Evolutionary conservation across 2,797 vertebrate genomes (phyloP).

Genomic region (Ctenosaura bakeri): DNA sequence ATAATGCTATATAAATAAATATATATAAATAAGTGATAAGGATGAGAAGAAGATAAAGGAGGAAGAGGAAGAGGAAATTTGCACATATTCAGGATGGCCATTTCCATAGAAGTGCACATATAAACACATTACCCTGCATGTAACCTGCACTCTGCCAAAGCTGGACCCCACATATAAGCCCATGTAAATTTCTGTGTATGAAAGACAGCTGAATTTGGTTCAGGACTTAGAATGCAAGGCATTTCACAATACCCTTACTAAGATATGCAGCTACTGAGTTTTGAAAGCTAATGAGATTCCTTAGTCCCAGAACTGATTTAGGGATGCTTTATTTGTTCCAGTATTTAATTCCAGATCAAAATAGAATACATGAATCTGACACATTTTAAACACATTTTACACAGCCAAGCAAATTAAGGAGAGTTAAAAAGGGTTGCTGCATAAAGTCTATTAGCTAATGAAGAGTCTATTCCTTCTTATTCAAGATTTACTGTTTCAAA

Average conservation of each 20-base stretch:
- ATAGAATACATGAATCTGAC: slow-evolving; percentile 46
- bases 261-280: slow-evolving; percentile 13
- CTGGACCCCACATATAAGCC: not conserved
- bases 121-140: not conserved
- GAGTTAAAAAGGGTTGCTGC: slow-evolving; percentile 53
- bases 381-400: slow-evolving; percentile 46
- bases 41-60: too few relatives aligned
- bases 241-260: slow-evolving; percentile 46
- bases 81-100: not conserved
- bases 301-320: slow-evolving; percentile 21
- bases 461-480: slow-evolving; percentile 57
- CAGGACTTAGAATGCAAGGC: slow-evolving; percentile 61
- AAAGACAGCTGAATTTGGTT: slow-evolving; percentile 22
- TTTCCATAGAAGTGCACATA: not conserved
- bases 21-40: too few relatives aligned
- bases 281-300: slow-evolving; percentile 60
- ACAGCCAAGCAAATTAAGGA: slow-evolving; percentile 54
- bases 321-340: slow-evolving; percentile 35
- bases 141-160: not conserved
- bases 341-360: slow-evolving; percentile 49
- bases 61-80: too few relatives aligned
- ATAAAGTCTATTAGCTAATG: slow-evolving; percentile 45
- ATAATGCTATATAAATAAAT: too few relatives aligned
- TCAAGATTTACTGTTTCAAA: slow-evolving; percentile 64
- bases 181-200: not conserved